phyloP scores from a whole-genome alignment of 2,888 invertebrate genomes.

The Atrina japonica region DNA sequence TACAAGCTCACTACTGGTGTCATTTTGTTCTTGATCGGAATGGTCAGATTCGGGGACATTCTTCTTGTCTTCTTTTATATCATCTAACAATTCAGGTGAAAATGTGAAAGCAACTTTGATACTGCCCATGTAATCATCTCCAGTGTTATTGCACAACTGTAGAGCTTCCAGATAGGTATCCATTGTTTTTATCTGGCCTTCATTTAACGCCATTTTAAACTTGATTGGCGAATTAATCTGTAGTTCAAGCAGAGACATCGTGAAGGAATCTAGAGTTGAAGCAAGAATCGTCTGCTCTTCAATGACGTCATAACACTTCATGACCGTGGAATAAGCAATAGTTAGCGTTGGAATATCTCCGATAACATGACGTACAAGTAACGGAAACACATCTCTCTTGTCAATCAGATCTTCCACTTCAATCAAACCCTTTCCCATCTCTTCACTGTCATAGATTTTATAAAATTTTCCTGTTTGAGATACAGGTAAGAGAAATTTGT shows the following conservation, averaged over 20 bases:
- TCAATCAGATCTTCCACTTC: conserved; percentile 40
- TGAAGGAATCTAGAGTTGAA: conserved; percentile 50
- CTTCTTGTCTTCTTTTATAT: neutral
- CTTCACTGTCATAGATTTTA: conserved; percentile 46
- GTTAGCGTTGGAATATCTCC: conserved; percentile 58
- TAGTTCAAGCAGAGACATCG: conserved; percentile 56
- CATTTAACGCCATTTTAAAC: conserved; percentile 62
- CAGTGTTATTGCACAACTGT: conserved; percentile 53
- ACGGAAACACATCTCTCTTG: conserved; percentile 44
- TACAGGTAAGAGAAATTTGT: conserved; percentile 54
- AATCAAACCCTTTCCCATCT: conserved; percentile 31
- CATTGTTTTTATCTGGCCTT: conserved; percentile 44
- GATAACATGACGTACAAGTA: conserved; percentile 52
- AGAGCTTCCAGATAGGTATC: conserved; percentile 52
- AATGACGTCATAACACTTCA: conserved; percentile 52
- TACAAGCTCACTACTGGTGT: conserved; percentile 50
- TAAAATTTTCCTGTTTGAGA: conserved; percentile 50
- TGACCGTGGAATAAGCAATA: conserved; percentile 54
- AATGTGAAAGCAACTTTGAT: conserved; percentile 60
- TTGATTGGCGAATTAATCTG: conserved; percentile 52
- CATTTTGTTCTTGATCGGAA: conserved; percentile 7
- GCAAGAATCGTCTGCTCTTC: conserved; percentile 61
- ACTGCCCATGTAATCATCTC: conserved; percentile 52
- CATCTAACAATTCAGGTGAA: neutral
- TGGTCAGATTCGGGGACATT: neutral